Evolutionary conservation across 2,888 invertebrate species (phyloP).

Genomic region (Drosophila mercatorum): DNA sequence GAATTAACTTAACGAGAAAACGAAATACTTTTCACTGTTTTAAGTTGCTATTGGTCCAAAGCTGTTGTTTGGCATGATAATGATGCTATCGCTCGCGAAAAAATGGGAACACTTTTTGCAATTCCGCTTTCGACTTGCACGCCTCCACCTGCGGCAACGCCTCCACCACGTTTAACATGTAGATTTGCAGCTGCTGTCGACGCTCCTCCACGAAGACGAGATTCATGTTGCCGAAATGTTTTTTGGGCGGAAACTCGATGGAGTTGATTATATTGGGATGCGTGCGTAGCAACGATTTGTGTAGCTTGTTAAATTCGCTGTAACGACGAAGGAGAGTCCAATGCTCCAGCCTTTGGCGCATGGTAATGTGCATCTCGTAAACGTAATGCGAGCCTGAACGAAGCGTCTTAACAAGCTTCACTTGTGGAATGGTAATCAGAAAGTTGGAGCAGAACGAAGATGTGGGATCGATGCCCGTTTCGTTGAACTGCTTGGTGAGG

Average conservation of each 20-base stretch:
- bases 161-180: constrained; percentile 93
- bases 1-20: constrained; percentile 22
- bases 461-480: constrained; percentile 79
- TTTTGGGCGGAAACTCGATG: constrained; percentile 97
- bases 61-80: not conserved
- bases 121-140: constrained; percentile 90
- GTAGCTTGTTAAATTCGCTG: constrained; percentile 95
- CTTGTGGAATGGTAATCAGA: constrained; percentile 83
- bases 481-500: constrained; percentile 79
- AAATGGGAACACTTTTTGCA: constrained; percentile 93
- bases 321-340: constrained; percentile 98
- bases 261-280: constrained; percentile 92
- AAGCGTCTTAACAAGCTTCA: constrained; percentile 74
- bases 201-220: constrained; percentile 94
- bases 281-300: constrained; percentile 91
- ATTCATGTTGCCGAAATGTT: constrained; percentile 96
- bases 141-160: constrained; percentile 91
- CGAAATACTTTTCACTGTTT: constrained; percentile 52
- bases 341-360: constrained; percentile 88
- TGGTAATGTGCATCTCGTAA: constrained; percentile 84
- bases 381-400: constrained; percentile 76
- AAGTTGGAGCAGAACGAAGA: constrained; percentile 82
- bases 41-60: constrained; percentile 37
- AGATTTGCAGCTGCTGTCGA: constrained; percentile 93
- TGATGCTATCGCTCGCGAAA: constrained; percentile 88